Base-by-base conservation (phyloP, 2,888 invertebrate genomes). In the Agriopis leucophaearia region DNA sequence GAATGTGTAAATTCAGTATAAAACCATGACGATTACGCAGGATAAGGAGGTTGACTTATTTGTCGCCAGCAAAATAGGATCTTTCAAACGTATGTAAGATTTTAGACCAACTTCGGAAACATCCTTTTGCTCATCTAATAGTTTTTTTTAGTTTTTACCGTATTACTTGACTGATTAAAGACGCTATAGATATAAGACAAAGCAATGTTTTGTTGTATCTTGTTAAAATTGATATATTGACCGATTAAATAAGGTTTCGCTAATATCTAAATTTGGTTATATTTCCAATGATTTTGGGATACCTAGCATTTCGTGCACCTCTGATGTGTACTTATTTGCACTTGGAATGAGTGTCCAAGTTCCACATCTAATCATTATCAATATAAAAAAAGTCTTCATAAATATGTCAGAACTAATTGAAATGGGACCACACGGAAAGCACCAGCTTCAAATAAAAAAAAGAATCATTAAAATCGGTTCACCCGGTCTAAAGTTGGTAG, bases 21-120 rank as follows among this genome's bases (percentile, higher is more conserved):
- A n/a, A 71, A 76, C 45, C 10, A 84, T 83, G 85, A 74, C 78
- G 18, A 67, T 91, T 64, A 73, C 83, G 66, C 83, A 88, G 65
- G 85, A 91, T 58, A 85, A 85, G 61, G 88, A 93, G 73, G 81
- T 94, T 35, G 94, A 95, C 81, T 82, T 95, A 76, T 95, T 94
- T 76, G 91, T 95, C 50, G 94, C 90, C 0, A 93, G 94, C 44
- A 92, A 87, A 77, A 94, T 94, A 66, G 95, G 95, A 60, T 89
- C 94, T 50, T 92, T 95, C 18, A 95, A 95, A 91, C 95, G 95
- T 95, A 85, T 87, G 89, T 88, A 54, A 35, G n/a, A 51, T 13
- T 13, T 58, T 56, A 10, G 8, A 47, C 44, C 6, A 13, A 15
- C 48, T 40, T 56, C 5, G n/a, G 40, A 13, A 38, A 18, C 18